phyloP scores from a whole-genome alignment of 2,888 invertebrate genomes.

The Drosophila anomelani region DNA sequence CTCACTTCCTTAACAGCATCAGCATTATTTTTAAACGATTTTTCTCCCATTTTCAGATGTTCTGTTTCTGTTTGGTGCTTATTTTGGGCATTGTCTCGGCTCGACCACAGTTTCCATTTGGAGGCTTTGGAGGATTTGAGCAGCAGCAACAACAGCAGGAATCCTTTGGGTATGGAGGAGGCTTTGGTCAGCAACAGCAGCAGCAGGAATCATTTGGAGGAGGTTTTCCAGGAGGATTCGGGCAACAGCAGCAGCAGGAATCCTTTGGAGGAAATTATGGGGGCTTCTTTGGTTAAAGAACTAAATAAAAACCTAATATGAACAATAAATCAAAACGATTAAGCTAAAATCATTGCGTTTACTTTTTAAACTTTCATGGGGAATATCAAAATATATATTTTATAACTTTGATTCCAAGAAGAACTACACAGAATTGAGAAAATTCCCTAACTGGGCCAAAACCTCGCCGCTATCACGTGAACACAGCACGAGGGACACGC shows the following conservation, averaged over 20 bases:
- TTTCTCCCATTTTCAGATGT: background rate
- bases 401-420: background rate
- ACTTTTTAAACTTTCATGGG: no score
- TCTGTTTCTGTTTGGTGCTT: background rate
- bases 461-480: slow-evolving; percentile 27
- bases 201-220: slow-evolving; percentile 9
- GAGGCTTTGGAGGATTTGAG: background rate
- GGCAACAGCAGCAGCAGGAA: slow-evolving; percentile 2
- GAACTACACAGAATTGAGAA: background rate
- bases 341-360: background rate
- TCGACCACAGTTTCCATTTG: slow-evolving; percentile 1
- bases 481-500: background rate
- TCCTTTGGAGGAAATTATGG: background rate
- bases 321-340: background rate
- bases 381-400: background rate
- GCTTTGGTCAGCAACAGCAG: slow-evolving; percentile 8
- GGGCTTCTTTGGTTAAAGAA: background rate
- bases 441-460: background rate
- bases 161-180: background rate
- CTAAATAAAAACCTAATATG: background rate
- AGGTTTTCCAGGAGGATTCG: slow-evolving; percentile 1
- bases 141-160: slow-evolving; percentile 2
- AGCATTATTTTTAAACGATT: background rate
- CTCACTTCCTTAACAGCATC: background rate
- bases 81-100: background rate